A percentile compares a stretch with the other conserved stretches of the same genome.
Evolutionary conservation across 2,113 vertebrate species (phyloP).

Genomic region (Phyllostomus hastatus): DNA sequence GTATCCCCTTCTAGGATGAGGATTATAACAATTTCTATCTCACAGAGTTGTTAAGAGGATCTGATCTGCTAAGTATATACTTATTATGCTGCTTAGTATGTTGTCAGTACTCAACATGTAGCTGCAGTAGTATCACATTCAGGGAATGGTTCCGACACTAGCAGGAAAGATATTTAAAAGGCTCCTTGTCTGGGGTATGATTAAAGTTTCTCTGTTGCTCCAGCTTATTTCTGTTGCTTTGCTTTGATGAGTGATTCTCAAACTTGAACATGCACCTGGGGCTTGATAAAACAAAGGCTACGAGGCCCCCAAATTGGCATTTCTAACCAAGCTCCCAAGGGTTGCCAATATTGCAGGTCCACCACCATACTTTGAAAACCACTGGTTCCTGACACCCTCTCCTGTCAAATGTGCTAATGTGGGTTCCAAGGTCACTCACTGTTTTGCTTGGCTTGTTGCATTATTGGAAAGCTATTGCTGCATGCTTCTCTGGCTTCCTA

Average conservation of each 20-base stretch:
- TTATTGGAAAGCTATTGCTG: background rate
- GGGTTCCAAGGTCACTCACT: background rate
- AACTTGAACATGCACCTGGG: background rate
- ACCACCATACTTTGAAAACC: background rate
- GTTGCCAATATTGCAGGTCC: background rate
- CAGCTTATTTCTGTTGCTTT: background rate
- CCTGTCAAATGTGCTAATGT: background rate
- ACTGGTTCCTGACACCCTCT: background rate
- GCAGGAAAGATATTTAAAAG: background rate
- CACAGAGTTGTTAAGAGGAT: background rate
- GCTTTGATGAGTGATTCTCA: background rate
- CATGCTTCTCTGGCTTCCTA: background rate
- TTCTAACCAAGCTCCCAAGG: background rate
- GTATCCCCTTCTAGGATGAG: background rate
- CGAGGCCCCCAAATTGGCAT: background rate
- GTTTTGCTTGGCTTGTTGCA: background rate
- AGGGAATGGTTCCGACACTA: background rate
- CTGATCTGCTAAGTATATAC: background rate
- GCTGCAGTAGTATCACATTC: background rate
- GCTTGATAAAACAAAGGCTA: background rate
- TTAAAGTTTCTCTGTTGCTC: background rate
- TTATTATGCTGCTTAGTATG: background rate
- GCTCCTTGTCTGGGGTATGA: background rate
- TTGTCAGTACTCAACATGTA: background rate
- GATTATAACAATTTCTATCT: background rate